Evolutionary conservation across 2,888 invertebrate species (phyloP).

Genomic region (Acanthacorydalis orientalis): DNA sequence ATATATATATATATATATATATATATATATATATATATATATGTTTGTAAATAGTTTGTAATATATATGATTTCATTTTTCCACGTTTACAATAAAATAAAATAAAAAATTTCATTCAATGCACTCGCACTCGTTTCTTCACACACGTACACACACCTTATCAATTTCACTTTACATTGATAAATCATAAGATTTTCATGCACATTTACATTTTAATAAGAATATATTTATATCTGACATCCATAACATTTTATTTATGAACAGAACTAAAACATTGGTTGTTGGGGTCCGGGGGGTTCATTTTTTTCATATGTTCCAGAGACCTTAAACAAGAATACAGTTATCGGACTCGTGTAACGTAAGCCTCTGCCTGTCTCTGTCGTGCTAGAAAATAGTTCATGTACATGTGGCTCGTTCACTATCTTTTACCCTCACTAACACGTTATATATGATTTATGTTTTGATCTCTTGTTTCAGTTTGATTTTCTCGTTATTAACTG

Average conservation of each 20-base stretch:
- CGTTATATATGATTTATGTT: too few species aligned
- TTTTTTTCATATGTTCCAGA: slow-evolving; percentile 30
- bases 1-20: too few species aligned
- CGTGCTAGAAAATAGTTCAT: not conserved
- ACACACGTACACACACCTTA: not conserved
- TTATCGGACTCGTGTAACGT: slow-evolving; percentile 75
- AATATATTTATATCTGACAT: not conserved
- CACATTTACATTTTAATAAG: not conserved
- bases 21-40: too few species aligned
- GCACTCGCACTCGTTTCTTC: not conserved
- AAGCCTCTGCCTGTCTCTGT: slow-evolving; percentile 28
- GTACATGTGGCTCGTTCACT: too few species aligned
- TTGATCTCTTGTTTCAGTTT: too few species aligned
- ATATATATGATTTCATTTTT: not conserved
- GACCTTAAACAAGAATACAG: slow-evolving; percentile 62
- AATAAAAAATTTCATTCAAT: too few species aligned
- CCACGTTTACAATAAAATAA: not conserved
- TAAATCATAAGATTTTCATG: not conserved
- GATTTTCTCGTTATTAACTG: too few species aligned
- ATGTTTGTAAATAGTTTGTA: too few species aligned
- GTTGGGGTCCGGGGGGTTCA: slow-evolving; percentile 3
- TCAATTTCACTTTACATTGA: not conserved
- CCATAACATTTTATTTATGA: not conserved
- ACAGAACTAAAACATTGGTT: slow-evolving; percentile 5
- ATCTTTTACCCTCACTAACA: too few species aligned